Percentiles rank a stretch among this genome's conserved stretches.
These are phyloP conservation scores for Wasmannia auropunctata DNA, from an alignment of 1,140 invertebrate species.

Conservation along the genomic window DNA sequence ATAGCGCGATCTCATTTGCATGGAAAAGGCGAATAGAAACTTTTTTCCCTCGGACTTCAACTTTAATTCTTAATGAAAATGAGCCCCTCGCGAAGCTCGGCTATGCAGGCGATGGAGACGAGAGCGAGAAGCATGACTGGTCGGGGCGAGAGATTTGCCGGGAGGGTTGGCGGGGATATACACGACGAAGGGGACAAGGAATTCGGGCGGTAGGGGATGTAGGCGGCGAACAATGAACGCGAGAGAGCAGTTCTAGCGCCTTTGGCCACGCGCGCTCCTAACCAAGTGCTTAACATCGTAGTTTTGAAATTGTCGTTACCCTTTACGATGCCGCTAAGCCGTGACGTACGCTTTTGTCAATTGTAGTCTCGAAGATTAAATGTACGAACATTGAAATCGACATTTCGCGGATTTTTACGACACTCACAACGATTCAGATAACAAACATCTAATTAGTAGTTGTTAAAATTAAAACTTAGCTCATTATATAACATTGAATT, in stretches of 20 bases:
- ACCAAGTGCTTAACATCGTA: constrained; percentile 82
- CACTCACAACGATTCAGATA: background rate
- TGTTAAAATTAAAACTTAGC: background rate
- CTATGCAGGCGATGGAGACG: constrained; percentile 79
- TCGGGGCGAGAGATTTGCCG: constrained; percentile 29
- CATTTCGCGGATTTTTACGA: background rate
- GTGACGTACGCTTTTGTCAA: background rate
- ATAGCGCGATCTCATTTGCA: constrained; percentile 78
- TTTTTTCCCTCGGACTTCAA: constrained; percentile 78
- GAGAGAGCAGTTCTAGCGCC: constrained; percentile 83
- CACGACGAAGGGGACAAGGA: constrained; percentile 65
- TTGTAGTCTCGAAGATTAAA: background rate
- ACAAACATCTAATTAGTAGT: background rate
- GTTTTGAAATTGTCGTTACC: constrained; percentile 82
- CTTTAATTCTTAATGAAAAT: constrained; percentile 83
- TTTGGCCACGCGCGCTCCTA: constrained; percentile 82
- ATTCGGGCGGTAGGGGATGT: constrained; percentile 70
- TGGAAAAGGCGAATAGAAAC: constrained; percentile 79
- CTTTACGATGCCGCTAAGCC: background rate
- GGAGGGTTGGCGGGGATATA: constrained; percentile 63
- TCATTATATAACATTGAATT: background rate
- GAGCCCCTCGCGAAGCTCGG: constrained; percentile 79
- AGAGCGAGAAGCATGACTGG: constrained; percentile 73
- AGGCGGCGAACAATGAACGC: constrained; percentile 77
- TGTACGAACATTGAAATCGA: background rate